Percentiles rank a stretch among this genome's conserved stretches.
Conservation (phyloP, 2,888 invertebrate genomes). For the Blastobasis adustella region DNA sequence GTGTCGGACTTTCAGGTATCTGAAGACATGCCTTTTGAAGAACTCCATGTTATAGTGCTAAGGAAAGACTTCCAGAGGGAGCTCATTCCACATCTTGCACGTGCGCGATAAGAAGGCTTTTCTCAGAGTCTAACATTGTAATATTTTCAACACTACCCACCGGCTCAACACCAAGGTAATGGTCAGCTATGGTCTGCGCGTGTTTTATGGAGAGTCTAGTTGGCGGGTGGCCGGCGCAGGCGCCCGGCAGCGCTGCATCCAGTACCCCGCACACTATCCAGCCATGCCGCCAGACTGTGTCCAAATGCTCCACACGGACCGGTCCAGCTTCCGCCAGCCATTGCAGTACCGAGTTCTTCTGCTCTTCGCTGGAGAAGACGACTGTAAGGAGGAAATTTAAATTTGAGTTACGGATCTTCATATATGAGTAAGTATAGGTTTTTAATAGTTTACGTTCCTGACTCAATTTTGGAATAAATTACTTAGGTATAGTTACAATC, state of each 20-base stretch:
- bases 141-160: slow-evolving; percentile 37
- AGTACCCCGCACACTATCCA: slow-evolving; percentile 75
- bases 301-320: slow-evolving; percentile 57
- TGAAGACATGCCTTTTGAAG: too few relatives aligned
- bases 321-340: slow-evolving; percentile 61
- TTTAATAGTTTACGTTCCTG: too few relatives aligned
- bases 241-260: slow-evolving; percentile 75
- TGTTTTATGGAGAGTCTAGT: slow-evolving; percentile 60
- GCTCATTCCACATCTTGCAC: too few relatives aligned
- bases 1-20: too few relatives aligned
- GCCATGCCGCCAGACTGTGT: slow-evolving; percentile 75
- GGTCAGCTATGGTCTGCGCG: slow-evolving; percentile 75
- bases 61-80: too few relatives aligned
- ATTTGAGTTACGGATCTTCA: too few relatives aligned
- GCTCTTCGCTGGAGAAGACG: slow-evolving; percentile 59
- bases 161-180: slow-evolving; percentile 75
- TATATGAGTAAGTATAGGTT: too few relatives aligned
- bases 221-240: slow-evolving; percentile 75
- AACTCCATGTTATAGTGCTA: too few relatives aligned
- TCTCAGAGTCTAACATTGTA: too few relatives aligned
- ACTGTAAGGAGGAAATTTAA: slow-evolving; percentile 34
- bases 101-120: too few relatives aligned
- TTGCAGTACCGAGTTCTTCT: slow-evolving; percentile 53
- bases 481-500: too few relatives aligned
- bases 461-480: too few relatives aligned